A percentile compares a stretch with the other conserved stretches of the same genome.
These are phyloP conservation scores for Drosophila novamexicana DNA, from an alignment of 1,140 invertebrate species.

Conservation along the genomic window DNA sequence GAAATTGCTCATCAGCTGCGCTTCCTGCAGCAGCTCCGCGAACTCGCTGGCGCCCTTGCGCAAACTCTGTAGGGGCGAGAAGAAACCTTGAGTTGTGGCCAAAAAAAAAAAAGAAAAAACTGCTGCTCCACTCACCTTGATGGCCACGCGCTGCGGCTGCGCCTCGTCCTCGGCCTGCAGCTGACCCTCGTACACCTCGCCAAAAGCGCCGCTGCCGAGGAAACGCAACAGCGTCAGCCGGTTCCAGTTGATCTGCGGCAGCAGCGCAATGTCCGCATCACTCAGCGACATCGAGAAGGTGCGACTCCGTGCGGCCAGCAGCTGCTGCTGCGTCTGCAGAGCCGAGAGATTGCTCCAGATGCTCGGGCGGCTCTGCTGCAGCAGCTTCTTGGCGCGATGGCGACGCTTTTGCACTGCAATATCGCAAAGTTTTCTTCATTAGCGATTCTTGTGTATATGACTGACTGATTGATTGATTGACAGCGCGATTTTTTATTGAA, in stretches of 20 bases:
- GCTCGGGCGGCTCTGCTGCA: slow-evolving; percentile 79
- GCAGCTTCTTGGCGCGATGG: slow-evolving; percentile 70
- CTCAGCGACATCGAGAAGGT: slow-evolving; percentile 90
- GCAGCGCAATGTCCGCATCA: slow-evolving; percentile 88
- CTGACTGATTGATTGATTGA: not conserved
- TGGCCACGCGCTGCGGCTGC: slow-evolving; percentile 90
- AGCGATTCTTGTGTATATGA: not conserved
- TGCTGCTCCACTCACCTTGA: slow-evolving; percentile 88
- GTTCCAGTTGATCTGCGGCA: slow-evolving; percentile 93
- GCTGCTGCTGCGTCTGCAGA: slow-evolving; percentile 89
- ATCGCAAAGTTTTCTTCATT: not conserved
- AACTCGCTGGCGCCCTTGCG: slow-evolving; percentile 98
- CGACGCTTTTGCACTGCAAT: slow-evolving; percentile 62
- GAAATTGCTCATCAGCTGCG: slow-evolving; percentile 98
- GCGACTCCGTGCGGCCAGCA: slow-evolving; percentile 87
- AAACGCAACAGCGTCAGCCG: slow-evolving; percentile 94
- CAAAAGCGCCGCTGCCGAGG: slow-evolving; percentile 97
- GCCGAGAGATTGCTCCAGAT: slow-evolving; percentile 92
- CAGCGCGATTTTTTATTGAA: too few relatives aligned
- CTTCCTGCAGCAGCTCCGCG: slow-evolving; percentile 97
- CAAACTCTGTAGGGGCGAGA: slow-evolving; percentile 88
- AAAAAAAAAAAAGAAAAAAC: too few relatives aligned
- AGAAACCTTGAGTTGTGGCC: not conserved
- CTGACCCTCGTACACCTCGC: slow-evolving; percentile 97
- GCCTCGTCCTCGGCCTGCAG: slow-evolving; percentile 87